These are phyloP conservation scores for Plebejus melissa DNA, from an alignment of 2,888 invertebrate genomes.

Conservation along the genomic window DNA sequence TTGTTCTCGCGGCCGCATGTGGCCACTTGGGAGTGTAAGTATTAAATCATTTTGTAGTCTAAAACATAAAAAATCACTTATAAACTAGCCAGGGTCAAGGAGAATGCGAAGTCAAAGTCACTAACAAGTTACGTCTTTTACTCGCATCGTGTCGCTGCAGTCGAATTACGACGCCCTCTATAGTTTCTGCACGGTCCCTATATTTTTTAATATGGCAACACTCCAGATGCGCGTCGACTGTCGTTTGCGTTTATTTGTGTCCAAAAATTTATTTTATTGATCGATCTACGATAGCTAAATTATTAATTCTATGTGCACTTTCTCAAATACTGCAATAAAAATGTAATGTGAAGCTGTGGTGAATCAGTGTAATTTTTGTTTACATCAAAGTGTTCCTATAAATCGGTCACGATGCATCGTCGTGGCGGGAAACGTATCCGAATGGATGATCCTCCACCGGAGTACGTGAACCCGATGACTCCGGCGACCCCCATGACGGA, in stretches of 20 bases:
- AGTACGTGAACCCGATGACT: slow-evolving; percentile 86
- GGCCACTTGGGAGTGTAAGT: too few relatives aligned
- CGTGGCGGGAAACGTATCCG: slow-evolving; percentile 93
- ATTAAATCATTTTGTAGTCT: too few relatives aligned
- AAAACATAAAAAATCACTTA: too few relatives aligned
- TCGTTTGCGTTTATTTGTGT: not conserved
- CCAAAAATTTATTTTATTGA: slow-evolving; percentile 2
- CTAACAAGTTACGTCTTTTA: too few relatives aligned
- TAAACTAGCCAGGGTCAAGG: too few relatives aligned
- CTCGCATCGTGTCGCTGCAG: too few relatives aligned
- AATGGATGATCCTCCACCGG: slow-evolving; percentile 94
- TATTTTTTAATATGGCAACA: slow-evolving; percentile 1
- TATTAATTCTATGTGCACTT: not conserved
- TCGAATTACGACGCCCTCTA: too few relatives aligned
- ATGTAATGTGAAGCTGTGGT: not conserved
- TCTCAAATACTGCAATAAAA: slow-evolving; percentile 1
- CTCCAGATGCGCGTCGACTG: not conserved
- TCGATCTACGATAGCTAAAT: not conserved
- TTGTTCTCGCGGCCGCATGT: too few relatives aligned
- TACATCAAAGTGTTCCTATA: slow-evolving; percentile 24
- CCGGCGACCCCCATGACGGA: slow-evolving; percentile 77
- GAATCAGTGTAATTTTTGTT: slow-evolving; percentile 25
- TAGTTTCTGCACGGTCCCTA: too few relatives aligned
- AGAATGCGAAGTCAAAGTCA: too few relatives aligned
- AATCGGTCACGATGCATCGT: slow-evolving; percentile 82